phyloP scores from a whole-genome alignment of 2,888 invertebrate species.

The Chrysina gloriosa region DNA sequence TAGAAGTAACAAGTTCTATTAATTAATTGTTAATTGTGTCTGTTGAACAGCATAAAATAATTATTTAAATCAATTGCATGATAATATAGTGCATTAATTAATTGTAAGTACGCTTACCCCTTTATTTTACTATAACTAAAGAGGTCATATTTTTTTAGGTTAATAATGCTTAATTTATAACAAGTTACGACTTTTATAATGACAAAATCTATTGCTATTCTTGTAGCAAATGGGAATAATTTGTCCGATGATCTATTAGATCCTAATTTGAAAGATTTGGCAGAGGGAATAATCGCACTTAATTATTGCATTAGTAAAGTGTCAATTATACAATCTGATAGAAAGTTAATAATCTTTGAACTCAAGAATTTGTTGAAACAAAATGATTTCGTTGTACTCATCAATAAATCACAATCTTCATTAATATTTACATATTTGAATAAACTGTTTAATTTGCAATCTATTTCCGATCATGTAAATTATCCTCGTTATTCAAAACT shows the following conservation, averaged over 20 bases:
- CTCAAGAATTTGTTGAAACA: constrained; percentile 48
- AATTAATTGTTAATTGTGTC: no score
- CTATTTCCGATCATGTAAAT: background rate
- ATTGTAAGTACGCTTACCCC: background rate
- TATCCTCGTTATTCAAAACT: constrained; percentile 38
- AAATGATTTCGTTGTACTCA: constrained; percentile 54
- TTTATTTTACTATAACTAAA: background rate
- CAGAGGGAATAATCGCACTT: constrained; percentile 40
- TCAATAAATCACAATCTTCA: constrained; percentile 42
- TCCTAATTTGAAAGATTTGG: constrained; percentile 35
- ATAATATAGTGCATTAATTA: no score
- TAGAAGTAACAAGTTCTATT: no score
- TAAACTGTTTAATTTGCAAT: constrained; percentile 14
- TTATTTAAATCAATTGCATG: no score
- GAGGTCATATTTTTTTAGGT: constrained; percentile 12
- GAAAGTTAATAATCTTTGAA: constrained; percentile 45
- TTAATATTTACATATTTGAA: constrained; percentile 17
- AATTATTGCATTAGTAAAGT: constrained; percentile 47
- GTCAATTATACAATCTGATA: constrained; percentile 39
- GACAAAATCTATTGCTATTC: constrained; percentile 36
- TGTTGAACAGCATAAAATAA: no score
- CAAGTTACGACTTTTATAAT: constrained; percentile 22
- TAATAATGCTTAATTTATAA: background rate
- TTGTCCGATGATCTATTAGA: constrained; percentile 34
- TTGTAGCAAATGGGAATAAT: constrained; percentile 30